Conservation (phyloP, 2,888 invertebrate species). For the Gnatocerus cornutus region DNA sequence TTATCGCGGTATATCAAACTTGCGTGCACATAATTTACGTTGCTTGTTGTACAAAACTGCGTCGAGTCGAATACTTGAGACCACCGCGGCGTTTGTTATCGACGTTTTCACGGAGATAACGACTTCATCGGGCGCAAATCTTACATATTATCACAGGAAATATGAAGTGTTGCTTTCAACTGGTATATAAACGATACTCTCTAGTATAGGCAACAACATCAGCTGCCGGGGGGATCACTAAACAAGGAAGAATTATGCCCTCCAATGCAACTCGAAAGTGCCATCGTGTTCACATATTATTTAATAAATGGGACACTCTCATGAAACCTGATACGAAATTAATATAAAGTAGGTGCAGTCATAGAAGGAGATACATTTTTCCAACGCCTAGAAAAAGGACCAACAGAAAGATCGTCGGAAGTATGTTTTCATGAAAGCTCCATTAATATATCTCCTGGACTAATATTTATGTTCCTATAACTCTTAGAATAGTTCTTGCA, state of each 20-base stretch:
- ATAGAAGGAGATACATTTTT: not conserved
- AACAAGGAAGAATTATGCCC: slow-evolving; percentile 20
- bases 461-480: not conserved
- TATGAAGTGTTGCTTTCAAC: slow-evolving; percentile 36
- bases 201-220: not conserved
- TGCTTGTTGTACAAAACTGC: slow-evolving; percentile 57
- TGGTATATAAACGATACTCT: slow-evolving; percentile 34
- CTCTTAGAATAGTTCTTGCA: not conserved
- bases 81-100: slow-evolving; percentile 60
- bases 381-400: not conserved
- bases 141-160: slow-evolving; percentile 40
- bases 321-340: slow-evolving; percentile 26
- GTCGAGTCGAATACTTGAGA: slow-evolving; percentile 56
- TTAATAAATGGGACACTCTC: slow-evolving; percentile 45
- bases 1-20: slow-evolving; percentile 52
- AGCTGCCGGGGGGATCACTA: slow-evolving; percentile 22
- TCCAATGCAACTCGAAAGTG: slow-evolving; percentile 5
- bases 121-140: slow-evolving; percentile 55
- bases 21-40: slow-evolving; percentile 62
- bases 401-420: not conserved
- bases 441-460: slow-evolving; percentile 4
- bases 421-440: not conserved
- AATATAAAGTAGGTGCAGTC: slow-evolving; percentile 35
- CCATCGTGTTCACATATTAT: slow-evolving; percentile 25
- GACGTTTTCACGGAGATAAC: slow-evolving; percentile 56